Base-by-base conservation (phyloP, 2,888 invertebrate species). In the Myopa tessellatipennis region DNA sequence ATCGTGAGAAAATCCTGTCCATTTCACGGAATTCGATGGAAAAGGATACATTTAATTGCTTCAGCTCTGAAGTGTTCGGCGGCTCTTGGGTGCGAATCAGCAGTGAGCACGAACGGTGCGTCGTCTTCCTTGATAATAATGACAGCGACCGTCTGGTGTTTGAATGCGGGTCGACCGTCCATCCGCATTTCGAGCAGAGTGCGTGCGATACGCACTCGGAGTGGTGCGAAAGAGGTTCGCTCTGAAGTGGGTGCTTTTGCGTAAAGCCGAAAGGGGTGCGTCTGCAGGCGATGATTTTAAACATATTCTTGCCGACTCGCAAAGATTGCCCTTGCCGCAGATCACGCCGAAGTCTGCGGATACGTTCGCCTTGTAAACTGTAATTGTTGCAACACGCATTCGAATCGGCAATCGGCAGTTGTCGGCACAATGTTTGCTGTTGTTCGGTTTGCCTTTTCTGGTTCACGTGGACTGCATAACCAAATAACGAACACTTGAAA, bases 321-420 rank as follows among this genome's bases (percentile, higher is more conserved):
- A 12, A 61, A 26, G 34, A 18, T 2, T 7, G 14, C 18, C 58
- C 58, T 58, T n/a, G 58, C 6, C 58, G 58, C 12, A n/a, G 58
- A 58, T 58, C n/a, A 16, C 58, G 58, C 50, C 14, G 50, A 58
- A 10, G 58, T 16, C n/a, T 71, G 61, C 60, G 72, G 60, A 61
- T 72, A 38, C 61, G 40, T 61, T 60, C 72, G 45, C 40, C 60
- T 72, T 72, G 72, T 72, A 61, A 61, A 72, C 40, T 72, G 60
- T 72, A 72, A 72, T 72, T 72, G 72, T 72, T 72, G 60, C 72
- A 72, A 18, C 45, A 61, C 61, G 61, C 61, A 61, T 18, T 61
- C 61, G 26, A 18, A 18, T 26, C 18, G 58, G n/a, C n/a, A 6
- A 6, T 16, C n/a, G 58, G 26, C 26, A 26, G 16, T 58, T 7